Evolutionary conservation across 2,113 vertebrate genomes (phyloP).

Genomic region (Budorcas taxicolor): DNA sequence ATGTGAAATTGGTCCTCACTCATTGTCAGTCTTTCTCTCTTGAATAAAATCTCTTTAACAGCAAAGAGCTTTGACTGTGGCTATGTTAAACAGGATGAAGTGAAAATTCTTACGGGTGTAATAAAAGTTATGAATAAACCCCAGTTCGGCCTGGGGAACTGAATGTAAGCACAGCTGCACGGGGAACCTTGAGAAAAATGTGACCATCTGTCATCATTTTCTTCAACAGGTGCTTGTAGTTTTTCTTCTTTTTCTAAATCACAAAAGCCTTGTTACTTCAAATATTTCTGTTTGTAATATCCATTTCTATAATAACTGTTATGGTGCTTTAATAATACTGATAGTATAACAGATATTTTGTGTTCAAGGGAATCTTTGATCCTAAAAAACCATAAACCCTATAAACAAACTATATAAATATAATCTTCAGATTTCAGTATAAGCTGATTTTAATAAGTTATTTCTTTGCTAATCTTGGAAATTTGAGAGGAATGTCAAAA

Average conservation of each 20-base stretch:
- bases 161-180: constrained; percentile 77
- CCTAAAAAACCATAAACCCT: background rate
- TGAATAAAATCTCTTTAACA: constrained; percentile 42
- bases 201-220: constrained; percentile 71
- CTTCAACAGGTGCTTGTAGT: constrained; percentile 77
- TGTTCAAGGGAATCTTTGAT: constrained; percentile 46
- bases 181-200: constrained; percentile 54
- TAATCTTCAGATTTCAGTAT: background rate
- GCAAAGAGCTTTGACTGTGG: constrained; percentile 62
- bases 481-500: background rate
- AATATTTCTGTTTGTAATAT: constrained; percentile 55
- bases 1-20: constrained; percentile 53
- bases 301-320: constrained; percentile 45
- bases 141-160: background rate
- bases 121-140: constrained; percentile 54
- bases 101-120: constrained; percentile 66
- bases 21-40: constrained; percentile 36
- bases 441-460: background rate
- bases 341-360: constrained; percentile 17
- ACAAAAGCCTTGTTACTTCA: constrained; percentile 52
- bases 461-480: constrained; percentile 12
- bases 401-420: background rate
- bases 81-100: constrained; percentile 52
- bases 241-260: constrained; percentile 31
- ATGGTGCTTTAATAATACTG: background rate